These are phyloP conservation scores for Crax fasciolata DNA, from an alignment of 2,797 vertebrate genomes.

Conservation along the genomic window DNA sequence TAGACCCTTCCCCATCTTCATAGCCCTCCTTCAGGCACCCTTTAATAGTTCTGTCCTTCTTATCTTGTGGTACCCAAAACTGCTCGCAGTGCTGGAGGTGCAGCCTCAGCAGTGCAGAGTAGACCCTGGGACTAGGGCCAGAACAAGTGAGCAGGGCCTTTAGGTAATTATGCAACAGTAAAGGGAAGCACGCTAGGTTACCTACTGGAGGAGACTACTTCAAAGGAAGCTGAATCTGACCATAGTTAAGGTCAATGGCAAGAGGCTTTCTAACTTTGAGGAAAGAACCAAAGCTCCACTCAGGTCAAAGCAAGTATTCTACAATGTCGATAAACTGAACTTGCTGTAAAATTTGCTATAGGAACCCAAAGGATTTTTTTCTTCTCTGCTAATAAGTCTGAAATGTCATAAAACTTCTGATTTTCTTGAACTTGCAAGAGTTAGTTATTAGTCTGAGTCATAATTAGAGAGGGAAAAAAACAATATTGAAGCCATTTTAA, in stretches of 20 bases:
- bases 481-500: not conserved
- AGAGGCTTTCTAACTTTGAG: not conserved
- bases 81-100: not conserved
- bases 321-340: not conserved
- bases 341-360: not conserved
- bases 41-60: not conserved
- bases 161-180: not conserved
- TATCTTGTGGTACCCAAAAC: not conserved
- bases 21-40: not conserved
- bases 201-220: not conserved
- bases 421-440: not conserved
- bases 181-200: not conserved
- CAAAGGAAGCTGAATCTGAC: not conserved
- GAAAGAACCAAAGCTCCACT: not conserved
- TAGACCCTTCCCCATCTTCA: not conserved
- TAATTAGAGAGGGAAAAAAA: not conserved
- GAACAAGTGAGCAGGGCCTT: not conserved
- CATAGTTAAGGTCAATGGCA: fast-evolving
- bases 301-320: not conserved
- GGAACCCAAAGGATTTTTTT: not conserved
- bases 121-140: too few relatives aligned
- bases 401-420: not conserved
- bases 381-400: not conserved
- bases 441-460: not conserved
- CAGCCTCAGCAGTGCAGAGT: not conserved